Percentiles rank a stretch among this genome's conserved stretches.
These are phyloP conservation scores for Corythornis leucogaster DNA, from an alignment of 2,797 vertebrate species.

Conservation along the genomic window DNA sequence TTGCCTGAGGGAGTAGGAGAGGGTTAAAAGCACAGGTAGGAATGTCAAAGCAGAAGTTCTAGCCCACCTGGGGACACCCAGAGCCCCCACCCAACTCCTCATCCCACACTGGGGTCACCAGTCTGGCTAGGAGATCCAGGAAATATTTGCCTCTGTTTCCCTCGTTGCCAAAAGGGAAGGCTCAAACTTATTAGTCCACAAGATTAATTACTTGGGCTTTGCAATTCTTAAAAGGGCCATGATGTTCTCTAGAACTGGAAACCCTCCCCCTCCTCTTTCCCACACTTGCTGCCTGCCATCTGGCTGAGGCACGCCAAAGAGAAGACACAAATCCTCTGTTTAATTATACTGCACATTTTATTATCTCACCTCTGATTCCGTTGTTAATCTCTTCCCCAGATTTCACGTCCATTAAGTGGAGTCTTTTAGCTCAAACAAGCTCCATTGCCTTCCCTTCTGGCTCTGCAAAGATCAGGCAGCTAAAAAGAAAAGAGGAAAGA, in stretches of 20 bases:
- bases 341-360: constrained; percentile 59
- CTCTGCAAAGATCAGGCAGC: constrained; percentile 53
- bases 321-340: constrained; percentile 22
- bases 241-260: not conserved
- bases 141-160: not conserved
- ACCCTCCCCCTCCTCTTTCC: constrained; percentile 11
- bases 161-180: not conserved
- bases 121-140: not conserved
- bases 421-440: constrained; percentile 6
- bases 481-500: constrained; percentile 39
- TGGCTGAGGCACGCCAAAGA: not conserved
- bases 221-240: not conserved
- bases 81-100: not conserved
- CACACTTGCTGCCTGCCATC: not conserved
- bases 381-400: constrained; percentile 35
- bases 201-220: not conserved
- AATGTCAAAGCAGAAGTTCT: not conserved
- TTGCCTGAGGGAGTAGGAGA: not conserved
- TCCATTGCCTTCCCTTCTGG: not conserved
- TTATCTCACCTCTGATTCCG: constrained; percentile 60
- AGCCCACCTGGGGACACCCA: not conserved
- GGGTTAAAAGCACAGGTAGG: not conserved
- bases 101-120: not conserved
- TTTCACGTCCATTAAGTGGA: constrained; percentile 37
- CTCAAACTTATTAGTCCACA: not conserved